Evolutionary conservation across 1,140 invertebrate genomes (phyloP).

Genomic region (Drosophila ironensis): DNA sequence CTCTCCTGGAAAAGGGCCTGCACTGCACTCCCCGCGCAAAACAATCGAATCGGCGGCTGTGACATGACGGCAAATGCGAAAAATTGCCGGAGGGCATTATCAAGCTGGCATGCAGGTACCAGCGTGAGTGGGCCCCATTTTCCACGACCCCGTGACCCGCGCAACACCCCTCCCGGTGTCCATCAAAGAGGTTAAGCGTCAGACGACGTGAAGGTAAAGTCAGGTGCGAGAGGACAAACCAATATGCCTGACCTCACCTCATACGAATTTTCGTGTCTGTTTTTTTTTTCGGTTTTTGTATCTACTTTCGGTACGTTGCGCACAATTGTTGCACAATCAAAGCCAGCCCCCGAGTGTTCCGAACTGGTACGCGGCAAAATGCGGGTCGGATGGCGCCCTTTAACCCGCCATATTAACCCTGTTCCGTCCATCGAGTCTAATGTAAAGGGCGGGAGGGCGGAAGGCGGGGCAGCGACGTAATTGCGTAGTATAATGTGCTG

Average conservation of each 20-base stretch:
- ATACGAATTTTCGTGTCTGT: constrained; percentile 9
- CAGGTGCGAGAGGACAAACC: constrained; percentile 27
- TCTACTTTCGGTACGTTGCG: constrained; percentile 37
- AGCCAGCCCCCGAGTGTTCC: not conserved
- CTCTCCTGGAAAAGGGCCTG: not conserved
- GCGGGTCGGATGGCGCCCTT: not conserved
- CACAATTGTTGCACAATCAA: constrained; percentile 67
- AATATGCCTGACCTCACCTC: constrained; percentile 23
- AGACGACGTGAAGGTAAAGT: constrained; percentile 38
- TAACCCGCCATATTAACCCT: constrained; percentile 8
- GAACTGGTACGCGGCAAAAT: constrained; percentile 6
- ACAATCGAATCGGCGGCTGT: constrained; percentile 57
- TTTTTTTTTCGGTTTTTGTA: not conserved
- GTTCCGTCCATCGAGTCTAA: not conserved
- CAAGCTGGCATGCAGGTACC: constrained; percentile 5
- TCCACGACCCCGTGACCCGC: not conserved
- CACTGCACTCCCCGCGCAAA: constrained; percentile 10
- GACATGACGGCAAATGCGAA: constrained; percentile 67
- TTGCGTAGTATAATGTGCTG: constrained; percentile 43
- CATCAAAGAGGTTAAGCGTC: constrained; percentile 45
- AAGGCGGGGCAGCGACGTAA: constrained; percentile 16
- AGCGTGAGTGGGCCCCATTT: not conserved
- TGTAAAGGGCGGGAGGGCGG: constrained; percentile 27
- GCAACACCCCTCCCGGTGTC: not conserved
- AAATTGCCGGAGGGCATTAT: constrained; percentile 61